These are phyloP conservation scores for Cyanoramphus novaezelandiae DNA, from an alignment of 2,113 vertebrate species.

Conservation along the genomic window DNA sequence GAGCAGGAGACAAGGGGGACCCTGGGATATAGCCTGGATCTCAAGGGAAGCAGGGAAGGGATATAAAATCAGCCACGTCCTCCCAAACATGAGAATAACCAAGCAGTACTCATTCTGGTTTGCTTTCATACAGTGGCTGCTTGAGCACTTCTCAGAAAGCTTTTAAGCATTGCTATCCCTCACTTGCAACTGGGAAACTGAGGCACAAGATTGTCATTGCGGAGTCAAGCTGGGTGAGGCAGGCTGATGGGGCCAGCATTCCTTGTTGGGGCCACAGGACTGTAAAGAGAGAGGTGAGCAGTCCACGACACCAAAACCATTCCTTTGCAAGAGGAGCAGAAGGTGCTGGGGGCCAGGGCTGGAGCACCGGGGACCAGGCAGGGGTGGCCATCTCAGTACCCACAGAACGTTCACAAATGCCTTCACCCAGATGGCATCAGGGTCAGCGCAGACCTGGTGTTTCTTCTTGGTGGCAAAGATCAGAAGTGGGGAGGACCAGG, in stretches of 20 bases:
- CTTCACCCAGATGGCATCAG: neutral
- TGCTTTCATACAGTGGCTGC: neutral
- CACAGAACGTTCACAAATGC: neutral
- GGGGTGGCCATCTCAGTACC: no score
- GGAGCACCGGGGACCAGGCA: neutral
- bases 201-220: neutral
- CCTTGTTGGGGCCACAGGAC: neutral
- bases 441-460: neutral
- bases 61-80: neutral
- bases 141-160: neutral
- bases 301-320: neutral
- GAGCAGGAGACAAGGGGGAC: neutral
- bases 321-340: neutral
- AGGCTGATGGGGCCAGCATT: neutral
- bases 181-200: neutral
- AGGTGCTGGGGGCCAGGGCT: neutral
- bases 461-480: neutral
- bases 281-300: neutral
- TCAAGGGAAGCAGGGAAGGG: neutral
- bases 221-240: neutral
- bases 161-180: neutral
- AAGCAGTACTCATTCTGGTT: neutral
- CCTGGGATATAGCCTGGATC: neutral
- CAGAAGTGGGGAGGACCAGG: neutral
- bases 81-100: neutral